phyloP scores from a whole-genome alignment of 2,888 invertebrate genomes.

The Orthosia cruda region DNA sequence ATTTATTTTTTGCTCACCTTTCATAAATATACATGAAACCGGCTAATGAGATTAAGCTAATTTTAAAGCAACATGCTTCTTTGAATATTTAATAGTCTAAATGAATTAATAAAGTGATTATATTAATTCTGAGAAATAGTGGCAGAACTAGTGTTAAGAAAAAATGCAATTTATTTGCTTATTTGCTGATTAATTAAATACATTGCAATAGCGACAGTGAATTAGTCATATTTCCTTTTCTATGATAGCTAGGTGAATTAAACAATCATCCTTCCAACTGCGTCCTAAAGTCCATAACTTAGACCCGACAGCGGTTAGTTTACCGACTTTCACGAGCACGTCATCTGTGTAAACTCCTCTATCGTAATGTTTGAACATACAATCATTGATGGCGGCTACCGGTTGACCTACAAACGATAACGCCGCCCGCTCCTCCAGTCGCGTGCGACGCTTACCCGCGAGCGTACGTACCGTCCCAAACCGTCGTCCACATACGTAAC shows the following conservation, averaged over 20 bases:
- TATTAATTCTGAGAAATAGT: background rate
- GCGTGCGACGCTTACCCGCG: slow-evolving; percentile 51
- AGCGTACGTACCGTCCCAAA: slow-evolving; percentile 53
- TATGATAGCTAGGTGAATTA: slow-evolving; percentile 4
- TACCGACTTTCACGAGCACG: slow-evolving; percentile 72
- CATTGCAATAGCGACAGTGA: background rate
- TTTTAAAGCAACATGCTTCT: slow-evolving; percentile 8
- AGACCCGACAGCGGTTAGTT: slow-evolving; percentile 6
- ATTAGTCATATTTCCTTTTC: slow-evolving; percentile 8
- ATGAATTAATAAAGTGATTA: slow-evolving; percentile 11
- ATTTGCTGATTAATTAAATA: background rate
- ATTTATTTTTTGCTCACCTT: slow-evolving; percentile 5
- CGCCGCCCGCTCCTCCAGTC: slow-evolving; percentile 67
- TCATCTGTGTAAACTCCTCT: slow-evolving; percentile 72
- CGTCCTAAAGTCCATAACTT: slow-evolving; percentile 4
- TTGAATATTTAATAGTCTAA: slow-evolving; percentile 5
- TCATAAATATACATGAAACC: slow-evolving; percentile 10
- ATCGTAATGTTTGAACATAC: slow-evolving; percentile 74
- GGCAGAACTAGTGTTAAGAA: background rate
- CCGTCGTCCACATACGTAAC: slow-evolving; percentile 16
- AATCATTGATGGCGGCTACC: slow-evolving; percentile 75
- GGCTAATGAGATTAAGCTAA: background rate
- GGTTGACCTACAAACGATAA: slow-evolving; percentile 80
- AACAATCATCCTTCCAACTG: slow-evolving; percentile 18
- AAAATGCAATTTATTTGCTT: slow-evolving; percentile 3